These are phyloP conservation scores for Hypanus sabinus DNA, from an alignment of 2,113 vertebrate species.

Conservation along the genomic window DNA sequence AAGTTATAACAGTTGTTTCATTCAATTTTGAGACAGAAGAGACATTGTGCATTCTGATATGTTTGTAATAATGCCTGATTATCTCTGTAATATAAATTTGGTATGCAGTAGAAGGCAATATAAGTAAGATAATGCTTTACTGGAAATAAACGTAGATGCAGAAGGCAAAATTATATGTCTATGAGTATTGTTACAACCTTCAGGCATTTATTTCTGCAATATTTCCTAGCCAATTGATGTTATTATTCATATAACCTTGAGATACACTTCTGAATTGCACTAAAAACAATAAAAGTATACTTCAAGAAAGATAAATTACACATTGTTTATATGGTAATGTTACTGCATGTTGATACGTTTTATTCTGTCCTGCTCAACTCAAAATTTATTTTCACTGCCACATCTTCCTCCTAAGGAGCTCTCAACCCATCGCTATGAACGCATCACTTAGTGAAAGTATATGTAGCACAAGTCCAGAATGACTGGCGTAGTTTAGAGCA, in stretches of 20 bases:
- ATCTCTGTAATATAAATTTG: neutral
- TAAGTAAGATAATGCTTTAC: neutral
- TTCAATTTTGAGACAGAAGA: neutral
- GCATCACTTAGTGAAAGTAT: neutral
- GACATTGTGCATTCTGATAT: neutral
- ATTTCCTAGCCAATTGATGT: neutral
- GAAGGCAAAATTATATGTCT: neutral
- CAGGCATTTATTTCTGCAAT: conserved; percentile 16
- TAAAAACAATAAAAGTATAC: conserved; percentile 9
- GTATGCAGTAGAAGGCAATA: neutral
- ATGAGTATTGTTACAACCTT: neutral
- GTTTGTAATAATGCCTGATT: conserved; percentile 1
- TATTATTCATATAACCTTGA: conserved; percentile 35
- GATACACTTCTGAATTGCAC: neutral
- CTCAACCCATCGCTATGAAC: neutral
- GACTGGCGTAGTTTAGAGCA: neutral
- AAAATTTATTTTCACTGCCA: neutral
- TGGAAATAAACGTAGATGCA: neutral
- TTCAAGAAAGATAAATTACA: neutral
- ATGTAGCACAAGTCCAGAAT: neutral
- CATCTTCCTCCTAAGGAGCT: neutral
- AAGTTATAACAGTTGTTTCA: neutral
- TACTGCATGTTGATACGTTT: neutral
- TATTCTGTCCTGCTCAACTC: neutral
- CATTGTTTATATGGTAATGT: neutral